Evolutionary conservation across 2,888 invertebrate genomes (phyloP).

Genomic region (Tenthredo scrophulariae): DNA sequence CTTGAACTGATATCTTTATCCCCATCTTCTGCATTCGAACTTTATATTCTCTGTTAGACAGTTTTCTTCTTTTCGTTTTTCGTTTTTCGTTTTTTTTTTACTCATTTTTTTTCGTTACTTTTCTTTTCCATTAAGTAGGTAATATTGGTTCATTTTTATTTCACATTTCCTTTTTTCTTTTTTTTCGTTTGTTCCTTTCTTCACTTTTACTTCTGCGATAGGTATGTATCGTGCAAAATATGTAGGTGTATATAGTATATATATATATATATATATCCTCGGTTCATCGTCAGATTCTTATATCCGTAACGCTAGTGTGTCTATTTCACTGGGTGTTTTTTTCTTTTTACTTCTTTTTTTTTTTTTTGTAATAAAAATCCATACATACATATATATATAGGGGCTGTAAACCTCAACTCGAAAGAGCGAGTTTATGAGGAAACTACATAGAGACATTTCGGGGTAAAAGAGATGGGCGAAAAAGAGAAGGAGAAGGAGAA

Average conservation of each 20-base stretch:
- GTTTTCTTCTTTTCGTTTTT: background rate
- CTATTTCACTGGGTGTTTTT: background rate
- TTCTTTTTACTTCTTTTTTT: background rate
- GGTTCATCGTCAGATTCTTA: slow-evolving; percentile 2
- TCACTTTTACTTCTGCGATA: background rate
- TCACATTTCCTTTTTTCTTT: background rate
- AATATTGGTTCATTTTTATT: background rate
- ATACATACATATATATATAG: too few species aligned
- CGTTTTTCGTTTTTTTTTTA: background rate
- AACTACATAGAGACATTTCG: slow-evolving; percentile 34
- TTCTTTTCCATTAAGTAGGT: background rate
- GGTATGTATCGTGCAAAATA: background rate
- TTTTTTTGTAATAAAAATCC: background rate
- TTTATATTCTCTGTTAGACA: background rate
- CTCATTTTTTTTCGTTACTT: background rate
- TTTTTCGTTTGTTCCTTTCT: background rate
- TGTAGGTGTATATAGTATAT: too few species aligned
- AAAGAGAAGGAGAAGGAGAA: background rate
- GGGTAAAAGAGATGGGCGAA: background rate
- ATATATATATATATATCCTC: too few species aligned
- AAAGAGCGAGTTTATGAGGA: slow-evolving; percentile 48
- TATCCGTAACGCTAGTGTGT: background rate
- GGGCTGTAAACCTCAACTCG: background rate
- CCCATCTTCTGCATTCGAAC: slow-evolving; percentile 1
- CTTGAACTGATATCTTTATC: slow-evolving; percentile 4